phyloP scores from a whole-genome alignment of 2,113 vertebrate species.

The Macrotis lagotis region DNA sequence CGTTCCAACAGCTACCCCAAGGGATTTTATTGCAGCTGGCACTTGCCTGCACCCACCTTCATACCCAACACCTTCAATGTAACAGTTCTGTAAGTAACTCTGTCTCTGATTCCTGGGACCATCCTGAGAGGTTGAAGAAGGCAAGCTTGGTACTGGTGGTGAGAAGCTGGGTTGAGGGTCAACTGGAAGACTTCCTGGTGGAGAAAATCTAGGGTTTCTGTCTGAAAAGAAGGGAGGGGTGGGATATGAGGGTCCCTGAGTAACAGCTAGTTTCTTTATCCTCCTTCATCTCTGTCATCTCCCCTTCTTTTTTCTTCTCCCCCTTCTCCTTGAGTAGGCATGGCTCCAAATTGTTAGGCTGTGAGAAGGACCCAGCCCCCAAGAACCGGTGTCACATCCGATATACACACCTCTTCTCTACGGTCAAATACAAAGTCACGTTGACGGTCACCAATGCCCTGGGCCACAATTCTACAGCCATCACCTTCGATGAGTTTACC shows the following conservation, averaged over 20 bases:
- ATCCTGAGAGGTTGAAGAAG: background rate
- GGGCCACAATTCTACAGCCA: slow-evolving; percentile 87
- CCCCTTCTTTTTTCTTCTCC: background rate
- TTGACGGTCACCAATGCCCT: slow-evolving; percentile 93
- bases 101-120: background rate
- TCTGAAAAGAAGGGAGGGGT: background rate
- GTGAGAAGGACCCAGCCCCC: slow-evolving; percentile 89
- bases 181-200: background rate
- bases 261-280: background rate
- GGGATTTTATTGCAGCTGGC: slow-evolving; percentile 99
- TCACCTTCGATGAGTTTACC: slow-evolving; percentile 92
- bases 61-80: slow-evolving; percentile 95
- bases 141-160: background rate
- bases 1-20: slow-evolving; percentile 97
- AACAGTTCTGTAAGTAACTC: slow-evolving; percentile 92
- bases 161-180: background rate
- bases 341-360: slow-evolving; percentile 90
- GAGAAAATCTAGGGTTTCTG: background rate
- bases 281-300: background rate
- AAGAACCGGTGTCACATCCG: slow-evolving; percentile 96
- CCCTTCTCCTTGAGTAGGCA: slow-evolving; percentile 83
- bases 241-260: background rate
- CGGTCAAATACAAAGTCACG: slow-evolving; percentile 93
- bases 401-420: slow-evolving; percentile 95
- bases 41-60: slow-evolving; percentile 90